Conservation (phyloP, 2,113 vertebrate genomes). For the Apteryx owenii region DNA sequence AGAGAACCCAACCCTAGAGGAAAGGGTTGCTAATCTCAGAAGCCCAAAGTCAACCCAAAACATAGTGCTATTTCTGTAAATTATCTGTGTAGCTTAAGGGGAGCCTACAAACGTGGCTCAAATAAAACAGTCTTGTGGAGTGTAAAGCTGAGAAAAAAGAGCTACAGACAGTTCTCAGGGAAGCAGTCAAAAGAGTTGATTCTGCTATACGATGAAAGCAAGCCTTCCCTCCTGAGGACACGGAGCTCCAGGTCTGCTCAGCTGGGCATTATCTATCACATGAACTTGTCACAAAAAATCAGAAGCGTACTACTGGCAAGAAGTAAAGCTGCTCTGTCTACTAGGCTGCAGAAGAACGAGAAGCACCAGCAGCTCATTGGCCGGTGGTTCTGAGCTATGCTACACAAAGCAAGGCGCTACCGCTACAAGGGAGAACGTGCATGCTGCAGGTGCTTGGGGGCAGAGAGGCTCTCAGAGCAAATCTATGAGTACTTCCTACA, state of each 20-base stretch:
- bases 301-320: neutral
- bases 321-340: neutral
- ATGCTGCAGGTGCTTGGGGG: neutral
- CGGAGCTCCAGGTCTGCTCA: neutral
- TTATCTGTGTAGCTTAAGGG: neutral
- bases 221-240: neutral
- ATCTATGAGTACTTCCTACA: neutral
- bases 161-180: neutral
- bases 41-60: neutral
- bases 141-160: neutral
- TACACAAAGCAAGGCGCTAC: neutral
- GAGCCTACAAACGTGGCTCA: neutral
- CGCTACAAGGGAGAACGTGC: fast-evolving
- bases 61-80: neutral
- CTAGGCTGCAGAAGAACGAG: neutral
- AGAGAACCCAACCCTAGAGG: neutral
- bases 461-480: neutral
- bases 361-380: neutral
- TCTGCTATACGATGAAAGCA: neutral
- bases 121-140: fast-evolving
- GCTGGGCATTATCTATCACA: neutral
- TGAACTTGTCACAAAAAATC: neutral
- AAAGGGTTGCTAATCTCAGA: neutral
- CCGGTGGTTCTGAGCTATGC: neutral
- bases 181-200: neutral